A percentile compares a stretch with the other conserved stretches of the same genome.
These are phyloP conservation scores for Gopherus evgoodei DNA, from an alignment of 2,113 vertebrate genomes.

Conservation along the genomic window DNA sequence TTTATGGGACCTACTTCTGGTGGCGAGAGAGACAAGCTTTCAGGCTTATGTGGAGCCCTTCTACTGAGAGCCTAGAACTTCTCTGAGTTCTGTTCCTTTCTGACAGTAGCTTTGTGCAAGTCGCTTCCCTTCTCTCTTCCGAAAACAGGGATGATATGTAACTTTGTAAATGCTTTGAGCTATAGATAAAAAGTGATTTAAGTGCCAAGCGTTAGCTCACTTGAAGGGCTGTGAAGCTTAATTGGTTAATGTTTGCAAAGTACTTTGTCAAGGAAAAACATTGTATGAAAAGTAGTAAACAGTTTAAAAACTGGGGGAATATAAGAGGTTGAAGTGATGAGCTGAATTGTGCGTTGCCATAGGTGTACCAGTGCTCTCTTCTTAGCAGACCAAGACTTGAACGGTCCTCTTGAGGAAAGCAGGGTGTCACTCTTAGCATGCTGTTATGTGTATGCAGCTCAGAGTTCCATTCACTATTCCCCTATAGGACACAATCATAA, in stretches of 20 bases:
- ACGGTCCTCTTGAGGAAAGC: background rate
- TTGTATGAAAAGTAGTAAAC: background rate
- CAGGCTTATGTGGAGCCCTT: background rate
- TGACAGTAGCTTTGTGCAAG: accelerated
- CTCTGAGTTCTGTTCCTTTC: background rate
- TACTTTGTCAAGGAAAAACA: background rate
- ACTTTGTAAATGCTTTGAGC: background rate
- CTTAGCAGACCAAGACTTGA: background rate
- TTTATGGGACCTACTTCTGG: background rate
- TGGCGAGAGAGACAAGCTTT: background rate
- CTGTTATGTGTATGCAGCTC: background rate
- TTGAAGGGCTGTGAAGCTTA: background rate
- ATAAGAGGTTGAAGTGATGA: background rate
- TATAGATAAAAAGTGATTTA: background rate
- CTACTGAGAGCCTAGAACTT: accelerated
- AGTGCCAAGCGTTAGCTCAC: accelerated
- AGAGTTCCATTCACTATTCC: background rate
- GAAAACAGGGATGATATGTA: accelerated
- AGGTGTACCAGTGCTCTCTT: background rate
- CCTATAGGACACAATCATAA: background rate
- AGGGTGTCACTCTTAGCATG: background rate
- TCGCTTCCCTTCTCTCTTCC: accelerated
- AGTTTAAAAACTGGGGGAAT: background rate
- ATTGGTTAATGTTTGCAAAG: accelerated
- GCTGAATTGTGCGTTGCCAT: background rate